Percentiles rank a stretch among this genome's conserved stretches.
Conservation (phyloP, 2,888 invertebrate species). For the Erynnis tages region DNA sequence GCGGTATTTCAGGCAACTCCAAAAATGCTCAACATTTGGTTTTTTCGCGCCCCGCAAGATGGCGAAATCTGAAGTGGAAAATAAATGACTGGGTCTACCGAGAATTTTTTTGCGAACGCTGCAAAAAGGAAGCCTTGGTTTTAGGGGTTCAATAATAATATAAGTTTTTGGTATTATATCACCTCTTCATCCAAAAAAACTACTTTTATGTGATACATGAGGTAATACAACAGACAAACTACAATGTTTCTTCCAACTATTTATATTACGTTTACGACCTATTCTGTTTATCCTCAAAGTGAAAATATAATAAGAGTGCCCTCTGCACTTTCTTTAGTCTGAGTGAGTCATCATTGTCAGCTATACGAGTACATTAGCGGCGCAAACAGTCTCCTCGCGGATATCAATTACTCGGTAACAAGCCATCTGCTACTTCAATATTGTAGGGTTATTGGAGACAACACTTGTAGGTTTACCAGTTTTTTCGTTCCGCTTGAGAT, state of each 20-base stretch:
- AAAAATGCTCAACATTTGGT: conserved; percentile 20
- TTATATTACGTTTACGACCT: too few species aligned
- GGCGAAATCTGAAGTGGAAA: conserved; percentile 24
- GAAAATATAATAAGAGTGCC: too few species aligned
- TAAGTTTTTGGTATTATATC: background rate
- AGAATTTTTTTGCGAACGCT: conserved; percentile 9
- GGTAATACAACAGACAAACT: too few species aligned
- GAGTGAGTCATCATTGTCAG: conserved; percentile 5
- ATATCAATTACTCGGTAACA: conserved; percentile 18
- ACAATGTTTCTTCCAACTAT: too few species aligned
- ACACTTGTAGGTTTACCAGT: too few species aligned
- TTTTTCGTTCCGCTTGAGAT: too few species aligned
- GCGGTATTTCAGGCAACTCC: conserved; percentile 22
- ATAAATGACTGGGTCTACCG: conserved; percentile 18
- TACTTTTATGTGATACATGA: too few species aligned
- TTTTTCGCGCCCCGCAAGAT: conserved; percentile 24
- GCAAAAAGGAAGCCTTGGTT: conserved; percentile 1
- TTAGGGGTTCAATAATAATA: conserved; percentile 5
- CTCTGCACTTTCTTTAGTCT: too few species aligned
- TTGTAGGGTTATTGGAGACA: conserved; percentile 1
- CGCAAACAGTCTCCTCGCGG: conserved; percentile 14
- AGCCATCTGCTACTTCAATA: conserved; percentile 20
- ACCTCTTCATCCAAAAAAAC: too few species aligned
- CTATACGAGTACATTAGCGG: conserved; percentile 10
- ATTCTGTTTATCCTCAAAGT: too few species aligned